Percentiles rank a stretch among this genome's conserved stretches.
These are phyloP conservation scores for Orchesella cincta DNA, from an alignment of 1,140 invertebrate species.

Conservation along the genomic window DNA sequence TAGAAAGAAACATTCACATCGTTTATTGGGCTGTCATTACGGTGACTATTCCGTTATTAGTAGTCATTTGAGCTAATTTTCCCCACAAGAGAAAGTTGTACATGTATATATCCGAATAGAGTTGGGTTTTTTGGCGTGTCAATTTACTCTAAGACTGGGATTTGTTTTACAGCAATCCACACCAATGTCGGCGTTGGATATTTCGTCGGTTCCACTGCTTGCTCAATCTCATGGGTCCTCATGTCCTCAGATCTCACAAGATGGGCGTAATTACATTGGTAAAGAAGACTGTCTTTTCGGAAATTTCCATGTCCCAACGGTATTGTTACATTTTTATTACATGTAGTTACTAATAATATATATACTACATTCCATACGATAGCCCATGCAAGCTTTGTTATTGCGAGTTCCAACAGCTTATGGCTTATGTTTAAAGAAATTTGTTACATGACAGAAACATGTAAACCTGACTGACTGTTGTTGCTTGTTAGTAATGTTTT, in stretches of 20 bases:
- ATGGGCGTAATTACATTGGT: background rate
- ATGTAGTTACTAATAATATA: no score
- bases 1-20: background rate
- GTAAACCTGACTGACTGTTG: no score
- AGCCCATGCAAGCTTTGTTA: no score
- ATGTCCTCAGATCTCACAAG: slow-evolving; percentile 10
- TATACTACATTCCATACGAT: no score
- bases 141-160: background rate
- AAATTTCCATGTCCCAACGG: background rate
- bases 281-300: slow-evolving; percentile 16
- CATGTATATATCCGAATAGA: no score
- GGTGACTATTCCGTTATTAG: background rate
- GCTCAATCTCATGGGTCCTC: background rate
- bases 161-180: slow-evolving; percentile 4
- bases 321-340: no score
- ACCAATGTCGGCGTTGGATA: background rate
- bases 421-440: no score
- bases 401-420: no score
- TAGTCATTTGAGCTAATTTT: background rate
- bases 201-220: background rate
- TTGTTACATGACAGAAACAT: no score
- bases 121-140: background rate
- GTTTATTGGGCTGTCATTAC: background rate
- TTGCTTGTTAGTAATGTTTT: no score
- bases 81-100: no score